Evolutionary conservation across 2,113 vertebrate genomes (phyloP).

Genomic region (Microtus montanus): DNA sequence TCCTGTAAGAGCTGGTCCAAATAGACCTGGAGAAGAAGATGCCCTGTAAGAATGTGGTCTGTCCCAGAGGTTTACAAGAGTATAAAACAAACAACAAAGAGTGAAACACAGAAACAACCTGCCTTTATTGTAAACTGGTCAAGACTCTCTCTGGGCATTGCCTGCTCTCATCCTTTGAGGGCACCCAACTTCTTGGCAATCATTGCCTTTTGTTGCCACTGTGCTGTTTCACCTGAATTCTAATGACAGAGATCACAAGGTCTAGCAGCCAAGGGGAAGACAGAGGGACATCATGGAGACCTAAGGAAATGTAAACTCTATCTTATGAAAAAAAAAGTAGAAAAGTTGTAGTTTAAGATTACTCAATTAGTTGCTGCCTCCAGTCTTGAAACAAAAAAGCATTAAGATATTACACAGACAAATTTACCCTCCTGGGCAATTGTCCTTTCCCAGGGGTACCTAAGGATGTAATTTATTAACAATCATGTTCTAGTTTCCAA

Average conservation of each 20-base stretch:
- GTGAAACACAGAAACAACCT: not conserved
- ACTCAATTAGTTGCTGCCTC: not conserved
- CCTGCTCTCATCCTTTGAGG: not conserved
- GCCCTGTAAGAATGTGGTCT: not conserved
- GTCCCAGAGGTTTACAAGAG: too few species aligned
- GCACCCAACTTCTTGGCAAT: accelerated
- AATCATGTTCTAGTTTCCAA: not conserved
- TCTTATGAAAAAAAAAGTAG: not conserved
- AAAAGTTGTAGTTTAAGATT: not conserved
- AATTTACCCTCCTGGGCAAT: not conserved
- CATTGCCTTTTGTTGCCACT: not conserved
- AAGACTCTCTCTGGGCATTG: not conserved
- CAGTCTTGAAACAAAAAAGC: not conserved
- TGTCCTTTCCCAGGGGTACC: not conserved
- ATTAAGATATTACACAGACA: not conserved
- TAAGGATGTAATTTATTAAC: not conserved
- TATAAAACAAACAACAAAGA: not conserved
- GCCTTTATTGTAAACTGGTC: not conserved
- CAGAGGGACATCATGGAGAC: not conserved
- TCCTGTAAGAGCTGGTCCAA: not conserved
- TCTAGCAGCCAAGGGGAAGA: accelerated
- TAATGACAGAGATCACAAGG: not conserved
- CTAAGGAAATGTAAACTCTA: not conserved
- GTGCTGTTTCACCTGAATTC: not conserved
- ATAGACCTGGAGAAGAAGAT: not conserved